A percentile compares a stretch with the other conserved stretches of the same genome.
Evolutionary conservation across 2,797 vertebrate genomes (phyloP).

Genomic region (Champsocephalus gunnari): DNA sequence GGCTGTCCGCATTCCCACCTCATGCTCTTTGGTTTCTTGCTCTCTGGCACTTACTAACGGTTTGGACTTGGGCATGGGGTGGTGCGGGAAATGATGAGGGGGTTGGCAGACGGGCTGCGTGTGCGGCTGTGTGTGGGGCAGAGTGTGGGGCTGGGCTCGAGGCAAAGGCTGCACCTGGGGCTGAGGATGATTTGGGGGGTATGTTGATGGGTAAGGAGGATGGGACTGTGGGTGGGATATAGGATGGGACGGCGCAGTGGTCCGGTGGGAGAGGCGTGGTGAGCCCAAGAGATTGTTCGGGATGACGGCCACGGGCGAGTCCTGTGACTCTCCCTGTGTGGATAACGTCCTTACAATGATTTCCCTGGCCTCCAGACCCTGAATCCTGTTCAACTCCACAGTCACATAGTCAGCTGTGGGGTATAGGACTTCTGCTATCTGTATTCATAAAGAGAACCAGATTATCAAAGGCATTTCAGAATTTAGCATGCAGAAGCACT

Average conservation of each 20-base stretch:
- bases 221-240: conserved; percentile 71
- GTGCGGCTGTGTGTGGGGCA: conserved; percentile 86
- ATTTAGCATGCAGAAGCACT: conserved; percentile 9
- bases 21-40: conserved; percentile 95
- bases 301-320: conserved; percentile 88
- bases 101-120: conserved; percentile 83
- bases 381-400: conserved; percentile 91
- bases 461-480: conserved; percentile 52
- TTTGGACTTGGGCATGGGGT: conserved; percentile 89
- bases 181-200: conserved; percentile 83
- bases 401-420: conserved; percentile 89
- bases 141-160: conserved; percentile 78
- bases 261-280: conserved; percentile 83
- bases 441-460: conserved; percentile 67
- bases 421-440: conserved; percentile 95
- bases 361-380: conserved; percentile 90
- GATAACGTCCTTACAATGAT: conserved; percentile 95
- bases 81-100: conserved; percentile 86
- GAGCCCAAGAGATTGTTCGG: conserved; percentile 92
- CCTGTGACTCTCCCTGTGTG: conserved; percentile 94
- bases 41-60: conserved; percentile 93
- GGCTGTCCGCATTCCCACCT: conserved; percentile 80
- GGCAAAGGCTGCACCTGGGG: conserved; percentile 82
- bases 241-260: conserved; percentile 70
- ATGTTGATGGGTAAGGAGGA: conserved; percentile 86